These are phyloP conservation scores for Portunus trituberculatus DNA, from an alignment of 1,140 invertebrate species.

Conservation along the genomic window DNA sequence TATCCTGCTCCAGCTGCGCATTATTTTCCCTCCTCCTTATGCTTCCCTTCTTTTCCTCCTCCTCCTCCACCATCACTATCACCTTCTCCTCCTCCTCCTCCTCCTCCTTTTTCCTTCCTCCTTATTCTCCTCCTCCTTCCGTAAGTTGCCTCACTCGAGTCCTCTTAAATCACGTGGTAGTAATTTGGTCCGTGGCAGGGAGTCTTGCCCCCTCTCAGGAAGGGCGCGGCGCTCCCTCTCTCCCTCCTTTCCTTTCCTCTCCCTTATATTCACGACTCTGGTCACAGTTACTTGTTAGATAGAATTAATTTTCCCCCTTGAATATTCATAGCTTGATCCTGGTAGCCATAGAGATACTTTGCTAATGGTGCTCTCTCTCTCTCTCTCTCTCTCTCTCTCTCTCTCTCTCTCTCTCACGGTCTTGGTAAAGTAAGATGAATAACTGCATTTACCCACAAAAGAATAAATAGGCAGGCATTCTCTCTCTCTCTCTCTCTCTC, in stretches of 20 bases:
- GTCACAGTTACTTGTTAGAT: not conserved
- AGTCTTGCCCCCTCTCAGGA: not conserved
- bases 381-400: slow-evolving; percentile 28
- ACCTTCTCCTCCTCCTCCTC: not conserved
- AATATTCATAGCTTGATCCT: too few species aligned
- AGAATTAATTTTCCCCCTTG: too few species aligned
- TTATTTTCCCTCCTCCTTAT: not conserved
- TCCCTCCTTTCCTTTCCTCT: not conserved
- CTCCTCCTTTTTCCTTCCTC: not conserved
- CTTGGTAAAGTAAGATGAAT: not conserved
- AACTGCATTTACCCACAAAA: not conserved
- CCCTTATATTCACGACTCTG: not conserved
- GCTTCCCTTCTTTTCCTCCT: not conserved
- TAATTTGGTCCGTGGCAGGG: not conserved
- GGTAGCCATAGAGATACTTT: not conserved
- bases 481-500: not conserved
- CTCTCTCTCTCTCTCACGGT: not conserved
- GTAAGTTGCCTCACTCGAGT: not conserved
- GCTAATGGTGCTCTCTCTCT: not conserved
- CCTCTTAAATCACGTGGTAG: not conserved
- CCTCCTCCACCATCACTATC: not conserved
- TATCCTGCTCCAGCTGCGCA: not conserved
- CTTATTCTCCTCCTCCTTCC: not conserved
- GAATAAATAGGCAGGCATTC: not conserved
- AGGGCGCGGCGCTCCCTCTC: too few species aligned